Base-by-base conservation (phyloP, 2,888 invertebrate species). In the Rhingia rostrata region DNA sequence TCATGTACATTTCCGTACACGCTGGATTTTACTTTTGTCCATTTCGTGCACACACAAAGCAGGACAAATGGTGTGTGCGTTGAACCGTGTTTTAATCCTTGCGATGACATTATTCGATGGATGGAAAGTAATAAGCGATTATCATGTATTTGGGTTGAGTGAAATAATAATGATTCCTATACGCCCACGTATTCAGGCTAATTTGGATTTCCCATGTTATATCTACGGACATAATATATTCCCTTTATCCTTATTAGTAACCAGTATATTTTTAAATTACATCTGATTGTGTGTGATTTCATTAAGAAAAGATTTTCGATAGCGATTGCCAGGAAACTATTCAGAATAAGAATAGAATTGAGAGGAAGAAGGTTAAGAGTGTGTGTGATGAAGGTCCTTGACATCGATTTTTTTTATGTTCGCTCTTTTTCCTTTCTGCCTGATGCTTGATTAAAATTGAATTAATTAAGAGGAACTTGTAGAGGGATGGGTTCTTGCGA, bases 1-100 rank as follows among this genome's bases (percentile, higher is more conserved):
- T 43, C 54, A 47, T 61, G 64, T 41, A 81, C 70, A 85, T 43
- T 49, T 64, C 54, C 70, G 69, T 63, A 72, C 75, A 82, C 73
- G 80, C 43, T 82, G 81, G 87, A 86, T 88, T 56, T 78, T 51
- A 74, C 51, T 37, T 33, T 51, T 72, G 32, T 80, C 86, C 69
- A 30, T 30, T 49, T 30, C 10, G 10, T 4, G 10, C 30, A 5
- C 10, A 49, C 9, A 2, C 22, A 9, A 49, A 22, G 22, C 22
- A 22, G 22, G 2, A 30, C 22, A 30, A 10, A 49, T 1, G 10
- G 2, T 49, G 9, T 10, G 49, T 9, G 30, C 9, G 22, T 4
- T 9, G 30, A 47, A 9, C 41, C 22, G 39, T 41, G 22, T 22
- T 54, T 61, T 77, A 61, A 77, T 77, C 77, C 77, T 45, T 53